These are phyloP conservation scores for Anthopleura xanthogrammica DNA, from an alignment of 92 coral and sea anemone genomes.

Conservation along the genomic window DNA sequence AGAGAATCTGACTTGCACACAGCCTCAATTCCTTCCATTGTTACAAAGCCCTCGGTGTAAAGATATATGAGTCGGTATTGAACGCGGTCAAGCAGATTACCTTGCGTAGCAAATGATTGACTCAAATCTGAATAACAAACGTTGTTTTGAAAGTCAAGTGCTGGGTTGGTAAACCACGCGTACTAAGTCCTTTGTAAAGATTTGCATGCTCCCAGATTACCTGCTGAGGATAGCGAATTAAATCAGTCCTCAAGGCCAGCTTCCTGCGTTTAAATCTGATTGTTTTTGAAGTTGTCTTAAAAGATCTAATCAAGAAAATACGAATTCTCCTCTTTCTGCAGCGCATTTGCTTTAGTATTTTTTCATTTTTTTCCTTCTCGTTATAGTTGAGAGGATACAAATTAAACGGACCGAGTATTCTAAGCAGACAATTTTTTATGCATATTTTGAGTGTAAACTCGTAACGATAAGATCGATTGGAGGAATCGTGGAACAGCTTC, in stretches of 20 bases:
- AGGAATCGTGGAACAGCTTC: not conserved
- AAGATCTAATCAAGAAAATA: not conserved
- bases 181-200: not conserved
- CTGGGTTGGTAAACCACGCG: not conserved
- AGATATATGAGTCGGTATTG: too few relatives aligned
- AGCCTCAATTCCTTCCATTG: too few relatives aligned
- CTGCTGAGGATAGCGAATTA: not conserved
- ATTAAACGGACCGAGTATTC: too few relatives aligned
- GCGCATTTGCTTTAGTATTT: not conserved
- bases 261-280: not conserved
- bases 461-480: not conserved
- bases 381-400: too few relatives aligned
- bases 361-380: not conserved
- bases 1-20: too few relatives aligned
- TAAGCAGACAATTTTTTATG: too few relatives aligned
- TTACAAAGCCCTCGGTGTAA: too few relatives aligned
- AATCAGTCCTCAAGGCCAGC: not conserved
- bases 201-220: not conserved
- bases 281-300: not conserved
- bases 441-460: not conserved
- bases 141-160: not conserved
- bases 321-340: not conserved
- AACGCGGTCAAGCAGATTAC: too few relatives aligned
- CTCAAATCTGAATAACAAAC: not conserved
- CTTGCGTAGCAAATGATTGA: not conserved